These are phyloP conservation scores for Percopsis omiscomaycus DNA, from an alignment of 2,797 vertebrate species.

Conservation along the genomic window DNA sequence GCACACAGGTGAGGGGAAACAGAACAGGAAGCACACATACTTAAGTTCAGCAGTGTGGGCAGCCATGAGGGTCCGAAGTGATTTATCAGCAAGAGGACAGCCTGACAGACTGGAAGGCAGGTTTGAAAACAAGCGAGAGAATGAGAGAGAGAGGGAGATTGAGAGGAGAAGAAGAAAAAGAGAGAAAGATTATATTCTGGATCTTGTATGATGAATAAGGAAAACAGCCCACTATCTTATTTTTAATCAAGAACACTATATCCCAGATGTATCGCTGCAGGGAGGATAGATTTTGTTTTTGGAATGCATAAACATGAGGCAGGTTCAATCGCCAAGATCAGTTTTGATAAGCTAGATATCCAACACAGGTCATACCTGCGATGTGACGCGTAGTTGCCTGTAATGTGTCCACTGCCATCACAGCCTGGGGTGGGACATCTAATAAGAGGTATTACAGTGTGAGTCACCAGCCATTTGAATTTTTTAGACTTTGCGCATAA, in stretches of 20 bases:
- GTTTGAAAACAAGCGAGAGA: conserved; percentile 34
- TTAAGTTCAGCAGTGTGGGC: conserved; percentile 99
- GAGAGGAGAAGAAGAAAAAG: conserved; percentile 50
- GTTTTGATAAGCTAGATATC: neutral
- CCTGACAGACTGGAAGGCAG: conserved; percentile 94
- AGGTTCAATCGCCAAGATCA: neutral
- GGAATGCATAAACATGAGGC: conserved; percentile 2
- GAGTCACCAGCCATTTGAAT: too few species aligned
- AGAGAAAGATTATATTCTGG: conserved; percentile 7
- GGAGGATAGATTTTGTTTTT: conserved; percentile 18
- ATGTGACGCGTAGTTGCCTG: conserved; percentile 98
- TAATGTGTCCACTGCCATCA: conserved; percentile 98
- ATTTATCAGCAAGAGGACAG: conserved; percentile 99
- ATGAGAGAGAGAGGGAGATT: conserved; percentile 54
- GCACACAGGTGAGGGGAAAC: conserved; percentile 58
- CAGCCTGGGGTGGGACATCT: conserved; percentile 98
- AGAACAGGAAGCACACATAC: conserved; percentile 86
- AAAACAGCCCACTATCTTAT: conserved; percentile 43
- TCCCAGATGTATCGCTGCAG: conserved; percentile 34
- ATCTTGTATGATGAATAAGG: conserved; percentile 39
- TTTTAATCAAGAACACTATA: conserved; percentile 24
- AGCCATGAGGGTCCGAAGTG: conserved; percentile 99
- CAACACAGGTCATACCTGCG: conserved; percentile 83
- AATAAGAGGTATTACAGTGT: conserved; percentile 10
- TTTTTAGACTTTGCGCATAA: too few species aligned